Evolutionary conservation across 1,140 invertebrate genomes (phyloP), one percentile per base, ranked within the genome.

Genomic region (Phthorimaea operculella): DNA sequence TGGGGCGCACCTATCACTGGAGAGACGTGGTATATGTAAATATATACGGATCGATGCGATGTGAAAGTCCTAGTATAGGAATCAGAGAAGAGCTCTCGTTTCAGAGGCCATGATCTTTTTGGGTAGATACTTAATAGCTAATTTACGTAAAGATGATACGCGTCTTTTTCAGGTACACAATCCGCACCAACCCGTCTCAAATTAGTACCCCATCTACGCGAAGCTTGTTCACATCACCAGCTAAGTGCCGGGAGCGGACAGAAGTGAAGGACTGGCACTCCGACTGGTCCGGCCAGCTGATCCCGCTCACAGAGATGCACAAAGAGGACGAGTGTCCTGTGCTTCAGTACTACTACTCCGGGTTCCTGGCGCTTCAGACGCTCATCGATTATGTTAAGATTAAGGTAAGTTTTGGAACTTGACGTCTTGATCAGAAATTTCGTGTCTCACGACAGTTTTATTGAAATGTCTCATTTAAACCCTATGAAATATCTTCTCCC

Each of bases 351-450:
- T 91, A 90, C 72, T 90, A 89, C 63, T 92, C 91, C 1, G 91
- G 91, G n/a, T 93, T 93, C 70, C 74, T 92, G 52, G 90, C 90
- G 1, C 68, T 93, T 54, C 92, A 93, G 74, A 87, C 89, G 44
- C 74, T 93, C 10, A 88, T 93, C 39, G 92, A 93, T 74, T 90
- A 87, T 65, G 90, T 91, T 4, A 91, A 92, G 77, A 91, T 92
- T 63, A 88, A 86, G 82, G 90, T 92, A 49, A 60, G 36, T 39
- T 39, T 12, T 28, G 21, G 21, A 28, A n/a, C n/a, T 28, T 28
- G 21, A 6, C 21, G 2, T 28, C 21, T 28, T 28, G 21, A 28
- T 28, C 21, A 28, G 21, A 28, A 28, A 28, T 28, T 4, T 28
- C 21, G 21, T 28, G 6, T 28, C 2, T 28, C 21, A 6, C 6